phyloP scores from a whole-genome alignment of 2,888 invertebrate genomes.

The Sturmia bella region DNA sequence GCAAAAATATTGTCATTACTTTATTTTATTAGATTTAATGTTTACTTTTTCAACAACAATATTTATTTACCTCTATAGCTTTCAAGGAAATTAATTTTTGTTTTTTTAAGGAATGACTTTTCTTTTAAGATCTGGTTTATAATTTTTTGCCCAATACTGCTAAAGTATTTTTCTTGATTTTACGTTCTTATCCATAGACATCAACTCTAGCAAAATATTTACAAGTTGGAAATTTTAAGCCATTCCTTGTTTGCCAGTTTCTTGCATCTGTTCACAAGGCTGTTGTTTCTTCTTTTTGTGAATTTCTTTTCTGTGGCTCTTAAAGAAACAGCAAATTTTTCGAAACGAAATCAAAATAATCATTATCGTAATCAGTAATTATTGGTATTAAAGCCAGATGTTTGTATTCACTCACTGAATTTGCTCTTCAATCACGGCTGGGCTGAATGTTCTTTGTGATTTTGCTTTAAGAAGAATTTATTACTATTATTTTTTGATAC shows the following conservation, averaged over 20 bases:
- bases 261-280: not conserved
- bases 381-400: constrained; percentile 60
- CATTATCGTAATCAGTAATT: constrained; percentile 59
- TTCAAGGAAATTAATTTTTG: too few species aligned
- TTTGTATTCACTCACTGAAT: constrained; percentile 31
- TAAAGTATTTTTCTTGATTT: not conserved
- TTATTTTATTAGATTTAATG: too few species aligned
- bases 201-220: too few species aligned
- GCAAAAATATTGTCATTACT: not conserved
- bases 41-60: too few species aligned
- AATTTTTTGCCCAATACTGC: not conserved
- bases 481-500: constrained; percentile 4
- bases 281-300: constrained; percentile 15
- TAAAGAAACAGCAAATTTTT: not conserved
- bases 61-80: too few species aligned
- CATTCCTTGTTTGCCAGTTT: constrained; percentile 5
- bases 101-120: too few species aligned
- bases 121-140: too few species aligned
- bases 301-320: not conserved
- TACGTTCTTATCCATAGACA: too few species aligned
- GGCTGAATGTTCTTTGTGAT: constrained; percentile 12
- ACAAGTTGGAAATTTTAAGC: constrained; percentile 6
- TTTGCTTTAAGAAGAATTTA: constrained; percentile 7
- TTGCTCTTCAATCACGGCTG: constrained; percentile 57
- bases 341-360: constrained; percentile 35